Conservation (phyloP, 2,113 vertebrate species). For the Sorex araneus region DNA sequence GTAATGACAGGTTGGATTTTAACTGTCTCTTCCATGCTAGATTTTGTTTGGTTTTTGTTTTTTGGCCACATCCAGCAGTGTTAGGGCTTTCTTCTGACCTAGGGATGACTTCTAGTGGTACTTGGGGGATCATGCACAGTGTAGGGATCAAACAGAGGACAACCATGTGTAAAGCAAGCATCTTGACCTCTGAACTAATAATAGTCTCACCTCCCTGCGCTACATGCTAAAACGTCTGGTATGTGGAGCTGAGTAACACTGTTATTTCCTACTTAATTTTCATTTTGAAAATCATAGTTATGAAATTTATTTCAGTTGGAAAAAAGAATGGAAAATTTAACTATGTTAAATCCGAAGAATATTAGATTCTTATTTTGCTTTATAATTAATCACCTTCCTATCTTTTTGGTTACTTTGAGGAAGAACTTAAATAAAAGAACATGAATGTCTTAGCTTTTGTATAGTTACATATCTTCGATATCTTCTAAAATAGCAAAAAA, state of each 20-base stretch:
- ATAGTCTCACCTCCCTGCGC: too few relatives aligned
- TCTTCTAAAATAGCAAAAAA: background rate
- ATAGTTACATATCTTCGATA: background rate
- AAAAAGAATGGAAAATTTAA: conserved; percentile 13
- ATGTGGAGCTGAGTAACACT: background rate
- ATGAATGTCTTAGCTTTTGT: background rate
- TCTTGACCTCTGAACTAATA: too few relatives aligned
- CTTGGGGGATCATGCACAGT: too few relatives aligned
- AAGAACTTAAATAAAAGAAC: conserved; percentile 21
- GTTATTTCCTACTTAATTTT: conserved; percentile 32
- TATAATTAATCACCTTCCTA: background rate
- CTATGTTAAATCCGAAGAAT: background rate
- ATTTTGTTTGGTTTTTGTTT: background rate
- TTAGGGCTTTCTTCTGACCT: too few relatives aligned
- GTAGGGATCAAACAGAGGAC: too few relatives aligned
- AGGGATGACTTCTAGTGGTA: too few relatives aligned
- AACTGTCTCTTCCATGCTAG: background rate
- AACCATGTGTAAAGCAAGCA: too few relatives aligned
- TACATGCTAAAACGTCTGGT: background rate
- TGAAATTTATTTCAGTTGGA: background rate
- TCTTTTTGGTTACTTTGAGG: conserved; percentile 5
- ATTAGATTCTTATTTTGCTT: background rate
- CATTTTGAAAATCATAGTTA: background rate
- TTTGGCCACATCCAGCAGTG: too few relatives aligned
- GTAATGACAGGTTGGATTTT: background rate